Evolutionary conservation across 2,888 invertebrate genomes (phyloP), one percentile per base, ranked within the genome.

Genomic region (Plemyria rubiginata): DNA sequence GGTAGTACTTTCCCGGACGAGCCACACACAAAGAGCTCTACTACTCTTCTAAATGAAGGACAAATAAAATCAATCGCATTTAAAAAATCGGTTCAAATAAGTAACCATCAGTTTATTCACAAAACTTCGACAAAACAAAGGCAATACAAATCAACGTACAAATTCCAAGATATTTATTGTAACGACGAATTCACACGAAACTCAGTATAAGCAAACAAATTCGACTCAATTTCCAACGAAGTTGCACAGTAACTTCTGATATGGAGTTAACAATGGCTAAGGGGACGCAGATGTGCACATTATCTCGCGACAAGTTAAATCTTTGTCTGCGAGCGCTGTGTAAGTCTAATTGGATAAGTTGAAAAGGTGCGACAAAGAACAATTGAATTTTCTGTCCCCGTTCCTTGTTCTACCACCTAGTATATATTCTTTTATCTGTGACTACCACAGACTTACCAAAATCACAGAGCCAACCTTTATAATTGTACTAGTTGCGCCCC

Each of bases 291-390:
- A 83, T 86, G 84, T 75, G 67, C 70, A 70, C 75, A 82, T 86
- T 86, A 84, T 84, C 82, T 75, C 60, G 68, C 65, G 73, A 76
- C 85, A 81, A 85, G 79, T 82, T 82, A 79, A 83, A 84, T 85
- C 77, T 84, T 77, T 77, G 76, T 74, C 72, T 71, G 72, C 66
- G 75, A 81, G 80, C 81, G 79, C 80, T 83, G 77, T 83, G 77
- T 77, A 78, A 75, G 73, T 76, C 77, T 87, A 88, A 88, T 87
- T 87, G 85, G 87, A 82, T 85, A 85, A 88, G 85, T 88, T 87
- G 79, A 84, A 86, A 84, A 87, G 86, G 85, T 87, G 83, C 70
- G 73, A 75, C 75, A 74, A 76, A 73, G 70, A 78, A 80, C 81
- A 84, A 84, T 85, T 83, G 83, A 85, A 85, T 84, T 75, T 74